Evolutionary conservation across 2,113 vertebrate genomes (phyloP).

Genomic region (Micromys minutus): DNA sequence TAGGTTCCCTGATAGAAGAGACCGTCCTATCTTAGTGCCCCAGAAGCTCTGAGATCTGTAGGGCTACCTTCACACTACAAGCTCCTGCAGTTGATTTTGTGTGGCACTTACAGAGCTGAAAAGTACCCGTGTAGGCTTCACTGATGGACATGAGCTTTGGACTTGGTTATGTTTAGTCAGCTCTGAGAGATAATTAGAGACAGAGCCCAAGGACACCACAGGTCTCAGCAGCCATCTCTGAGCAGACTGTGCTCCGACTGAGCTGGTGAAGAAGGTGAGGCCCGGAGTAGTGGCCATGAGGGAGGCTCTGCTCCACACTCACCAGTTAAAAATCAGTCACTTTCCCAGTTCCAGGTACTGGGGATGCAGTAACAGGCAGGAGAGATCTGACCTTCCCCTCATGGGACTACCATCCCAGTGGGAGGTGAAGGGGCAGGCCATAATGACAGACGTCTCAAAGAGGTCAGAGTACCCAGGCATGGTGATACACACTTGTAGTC

Average conservation of each 20-base stretch:
- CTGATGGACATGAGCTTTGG: neutral
- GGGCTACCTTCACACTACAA: no score
- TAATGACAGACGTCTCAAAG: neutral
- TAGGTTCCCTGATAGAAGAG: no score
- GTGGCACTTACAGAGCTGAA: neutral
- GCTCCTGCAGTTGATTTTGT: neutral
- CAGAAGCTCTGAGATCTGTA: no score
- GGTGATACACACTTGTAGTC: neutral
- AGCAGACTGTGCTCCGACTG: neutral
- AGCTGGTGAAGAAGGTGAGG: neutral
- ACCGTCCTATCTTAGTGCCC: no score
- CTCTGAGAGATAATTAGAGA: neutral
- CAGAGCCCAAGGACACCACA: neutral
- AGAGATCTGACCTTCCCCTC: neutral
- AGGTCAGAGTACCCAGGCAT: neutral
- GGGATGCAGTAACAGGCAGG: no score
- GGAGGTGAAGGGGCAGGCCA: neutral
- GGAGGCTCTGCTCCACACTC: neutral
- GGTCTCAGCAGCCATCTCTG: neutral
- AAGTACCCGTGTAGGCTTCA: fast-evolving
- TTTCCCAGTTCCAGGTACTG: neutral
- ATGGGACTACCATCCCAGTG: neutral
- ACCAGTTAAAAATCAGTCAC: neutral
- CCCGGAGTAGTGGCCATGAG: fast-evolving
- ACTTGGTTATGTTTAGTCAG: neutral